phyloP scores from a whole-genome alignment of 2,888 invertebrate genomes.

The Pterostichus madidus region DNA sequence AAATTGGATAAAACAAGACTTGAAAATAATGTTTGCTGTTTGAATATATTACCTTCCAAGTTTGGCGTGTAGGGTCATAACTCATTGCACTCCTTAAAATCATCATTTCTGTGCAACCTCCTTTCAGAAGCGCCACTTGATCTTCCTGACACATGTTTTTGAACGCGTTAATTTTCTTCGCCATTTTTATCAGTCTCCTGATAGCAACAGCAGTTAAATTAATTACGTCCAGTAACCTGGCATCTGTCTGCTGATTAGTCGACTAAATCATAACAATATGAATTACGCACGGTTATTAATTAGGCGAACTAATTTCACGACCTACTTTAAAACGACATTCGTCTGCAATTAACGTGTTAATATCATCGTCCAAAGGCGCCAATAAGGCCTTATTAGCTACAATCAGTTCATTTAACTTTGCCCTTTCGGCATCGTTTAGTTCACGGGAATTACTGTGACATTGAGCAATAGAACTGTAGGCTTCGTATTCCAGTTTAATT shows the following conservation, averaged over 20 bases:
- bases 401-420: constrained; percentile 90
- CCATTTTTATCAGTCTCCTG: constrained; percentile 90
- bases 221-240: constrained; percentile 89
- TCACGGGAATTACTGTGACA: constrained; percentile 83
- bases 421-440: constrained; percentile 89
- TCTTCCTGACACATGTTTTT: constrained; percentile 96
- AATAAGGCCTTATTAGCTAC: constrained; percentile 91
- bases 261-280: constrained; percentile 68
- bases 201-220: constrained; percentile 96
- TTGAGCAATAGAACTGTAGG: constrained; percentile 82
- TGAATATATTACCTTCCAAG: constrained; percentile 87
- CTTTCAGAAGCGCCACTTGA: constrained; percentile 92
- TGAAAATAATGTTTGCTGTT: no score
- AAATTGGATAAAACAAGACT: no score
- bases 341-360: constrained; percentile 83
- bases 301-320: constrained; percentile 69
- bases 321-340: constrained; percentile 80
- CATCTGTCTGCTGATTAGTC: constrained; percentile 78
- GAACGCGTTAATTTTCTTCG: constrained; percentile 92
- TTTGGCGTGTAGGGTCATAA: constrained; percentile 92
- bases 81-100: constrained; percentile 95
- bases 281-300: constrained; percentile 31
- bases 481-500: constrained; percentile 90
- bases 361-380: constrained; percentile 91
- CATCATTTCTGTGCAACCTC: constrained; percentile 98